These are phyloP conservation scores for Chloroclystis v-ata DNA, from an alignment of 2,888 invertebrate species.

Conservation along the genomic window DNA sequence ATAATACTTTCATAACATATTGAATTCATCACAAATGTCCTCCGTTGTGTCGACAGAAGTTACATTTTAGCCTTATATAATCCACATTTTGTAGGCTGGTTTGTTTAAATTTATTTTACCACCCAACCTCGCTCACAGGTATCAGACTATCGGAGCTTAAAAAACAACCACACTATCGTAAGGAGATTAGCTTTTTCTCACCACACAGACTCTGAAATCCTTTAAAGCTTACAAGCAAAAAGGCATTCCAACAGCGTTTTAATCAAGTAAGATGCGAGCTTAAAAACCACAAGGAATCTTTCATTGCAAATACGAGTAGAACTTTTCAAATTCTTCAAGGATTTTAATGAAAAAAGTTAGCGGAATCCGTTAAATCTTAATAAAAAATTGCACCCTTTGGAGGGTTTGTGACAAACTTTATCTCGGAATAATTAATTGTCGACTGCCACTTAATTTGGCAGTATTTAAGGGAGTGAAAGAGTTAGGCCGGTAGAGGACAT, in stretches of 20 bases:
- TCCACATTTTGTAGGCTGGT: no score
- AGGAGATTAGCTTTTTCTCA: no score
- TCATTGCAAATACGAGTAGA: conserved; percentile 43
- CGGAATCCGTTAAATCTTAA: conserved; percentile 50
- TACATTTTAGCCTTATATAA: no score
- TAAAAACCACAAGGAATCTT: conserved; percentile 45
- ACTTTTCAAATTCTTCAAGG: conserved; percentile 55
- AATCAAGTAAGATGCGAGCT: neutral
- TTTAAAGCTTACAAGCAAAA: no score
- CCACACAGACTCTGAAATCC: no score
- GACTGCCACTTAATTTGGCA: conserved; percentile 33
- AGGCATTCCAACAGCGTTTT: neutral
- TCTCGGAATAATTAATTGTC: conserved; percentile 49
- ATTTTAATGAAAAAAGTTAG: conserved; percentile 65
- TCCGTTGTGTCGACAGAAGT: no score
- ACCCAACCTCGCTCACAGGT: no score
- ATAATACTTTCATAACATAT: no score
- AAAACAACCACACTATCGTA: no score
- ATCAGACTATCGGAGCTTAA: no score
- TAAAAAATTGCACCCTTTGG: conserved; percentile 60
- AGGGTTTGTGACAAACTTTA: conserved; percentile 50
- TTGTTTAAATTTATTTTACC: no score
- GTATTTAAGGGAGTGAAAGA: conserved; percentile 23
- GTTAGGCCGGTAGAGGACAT: conserved; percentile 15
- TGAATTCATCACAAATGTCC: no score